Evolutionary conservation across 2,888 invertebrate species (phyloP).

Genomic region (Eulithis prunata): DNA sequence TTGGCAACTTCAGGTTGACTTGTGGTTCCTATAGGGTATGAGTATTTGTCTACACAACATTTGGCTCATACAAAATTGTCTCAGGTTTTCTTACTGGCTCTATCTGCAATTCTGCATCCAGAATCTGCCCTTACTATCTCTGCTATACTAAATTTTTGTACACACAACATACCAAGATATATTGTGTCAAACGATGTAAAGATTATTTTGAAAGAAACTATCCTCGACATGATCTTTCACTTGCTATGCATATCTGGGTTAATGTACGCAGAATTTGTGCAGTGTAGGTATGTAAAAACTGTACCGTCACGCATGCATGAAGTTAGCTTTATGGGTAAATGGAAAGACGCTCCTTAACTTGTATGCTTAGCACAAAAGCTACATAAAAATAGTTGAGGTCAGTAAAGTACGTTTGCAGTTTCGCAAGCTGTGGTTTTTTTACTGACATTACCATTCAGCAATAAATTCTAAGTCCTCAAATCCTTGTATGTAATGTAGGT

Average conservation of each 20-base stretch:
- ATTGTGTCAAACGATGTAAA: background rate
- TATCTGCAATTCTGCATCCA: too few relatives aligned
- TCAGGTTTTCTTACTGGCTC: too few relatives aligned
- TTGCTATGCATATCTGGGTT: slow-evolving; percentile 65
- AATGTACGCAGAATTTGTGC: slow-evolving; percentile 59
- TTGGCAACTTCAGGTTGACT: slow-evolving; percentile 9
- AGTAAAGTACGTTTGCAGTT: background rate
- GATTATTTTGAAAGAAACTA: slow-evolving; percentile 25
- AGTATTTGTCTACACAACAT: too few relatives aligned
- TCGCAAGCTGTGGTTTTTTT: too few relatives aligned
- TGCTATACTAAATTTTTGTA: background rate
- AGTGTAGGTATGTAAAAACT: slow-evolving; percentile 46
- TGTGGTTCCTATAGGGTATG: background rate
- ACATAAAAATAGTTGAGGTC: background rate
- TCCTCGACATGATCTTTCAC: slow-evolving; percentile 44
- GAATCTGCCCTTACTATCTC: too few relatives aligned
- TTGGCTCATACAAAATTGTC: too few relatives aligned
- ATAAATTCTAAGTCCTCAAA: too few relatives aligned
- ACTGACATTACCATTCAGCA: too few relatives aligned
- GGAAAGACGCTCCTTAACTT: slow-evolving; percentile 16
- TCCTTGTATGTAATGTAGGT: too few relatives aligned
- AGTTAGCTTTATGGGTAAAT: slow-evolving; percentile 19
- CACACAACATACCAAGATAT: background rate
- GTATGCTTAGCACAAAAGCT: slow-evolving; percentile 10
- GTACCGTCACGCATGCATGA: slow-evolving; percentile 55